A percentile compares a stretch with the other conserved stretches of the same genome.
Conservation (phyloP, 2,113 vertebrate genomes). For the Rhabdornis inornatus region DNA sequence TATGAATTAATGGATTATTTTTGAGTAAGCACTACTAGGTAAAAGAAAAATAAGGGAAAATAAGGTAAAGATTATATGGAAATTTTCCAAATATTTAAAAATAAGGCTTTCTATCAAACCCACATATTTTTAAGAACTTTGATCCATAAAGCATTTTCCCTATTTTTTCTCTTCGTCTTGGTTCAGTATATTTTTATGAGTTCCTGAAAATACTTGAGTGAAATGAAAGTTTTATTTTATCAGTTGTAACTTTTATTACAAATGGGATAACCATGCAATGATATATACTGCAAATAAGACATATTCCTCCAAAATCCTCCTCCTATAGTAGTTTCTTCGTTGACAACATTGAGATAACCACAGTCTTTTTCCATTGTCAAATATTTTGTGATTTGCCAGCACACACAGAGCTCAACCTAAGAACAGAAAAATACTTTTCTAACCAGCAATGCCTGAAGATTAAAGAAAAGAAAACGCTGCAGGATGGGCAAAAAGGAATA, state of each 20-base stretch:
- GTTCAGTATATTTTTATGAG: neutral
- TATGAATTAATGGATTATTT: neutral
- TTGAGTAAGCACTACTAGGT: neutral
- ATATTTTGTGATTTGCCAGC: neutral
- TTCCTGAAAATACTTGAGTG: neutral
- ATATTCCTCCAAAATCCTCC: neutral
- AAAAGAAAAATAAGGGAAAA: neutral
- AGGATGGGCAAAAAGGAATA: neutral
- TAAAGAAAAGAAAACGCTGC: neutral
- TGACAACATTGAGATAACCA: neutral
- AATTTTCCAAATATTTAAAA: neutral
- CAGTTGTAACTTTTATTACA: neutral
- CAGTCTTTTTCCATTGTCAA: neutral
- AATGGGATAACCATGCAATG: neutral
- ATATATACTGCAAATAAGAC: neutral
- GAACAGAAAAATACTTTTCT: neutral
- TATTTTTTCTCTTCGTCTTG: neutral
- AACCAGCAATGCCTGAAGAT: neutral
- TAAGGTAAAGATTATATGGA: neutral
- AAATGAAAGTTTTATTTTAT: neutral
- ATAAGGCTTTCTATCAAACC: neutral
- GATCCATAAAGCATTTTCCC: neutral
- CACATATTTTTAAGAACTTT: neutral
- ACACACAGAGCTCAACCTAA: neutral
- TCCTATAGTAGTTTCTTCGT: neutral